phyloP scores from a whole-genome alignment of 92 coral and sea anemone genomes.

The Phenganax marumi region DNA sequence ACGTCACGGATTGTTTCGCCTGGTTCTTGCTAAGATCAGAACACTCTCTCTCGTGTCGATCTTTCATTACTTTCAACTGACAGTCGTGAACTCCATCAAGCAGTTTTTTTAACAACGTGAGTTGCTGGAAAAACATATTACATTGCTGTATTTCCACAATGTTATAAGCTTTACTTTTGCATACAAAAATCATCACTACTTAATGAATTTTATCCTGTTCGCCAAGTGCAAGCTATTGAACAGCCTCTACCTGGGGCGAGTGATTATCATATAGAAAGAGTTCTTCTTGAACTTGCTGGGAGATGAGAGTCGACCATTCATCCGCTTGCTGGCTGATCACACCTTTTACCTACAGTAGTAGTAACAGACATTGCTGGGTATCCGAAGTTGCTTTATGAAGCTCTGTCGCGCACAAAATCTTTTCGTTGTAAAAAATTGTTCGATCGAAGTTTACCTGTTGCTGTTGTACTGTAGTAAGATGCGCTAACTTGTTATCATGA shows the following conservation, averaged over 20 bases:
- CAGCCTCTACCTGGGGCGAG: slow-evolving; percentile 64
- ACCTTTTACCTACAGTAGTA: slow-evolving; percentile 66
- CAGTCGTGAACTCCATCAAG: slow-evolving; percentile 74
- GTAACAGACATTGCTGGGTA: background rate
- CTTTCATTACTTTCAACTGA: slow-evolving; percentile 70
- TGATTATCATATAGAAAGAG: slow-evolving; percentile 71
- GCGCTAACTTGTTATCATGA: slow-evolving; percentile 77
- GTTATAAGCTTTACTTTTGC: no score
- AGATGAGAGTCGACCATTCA: slow-evolving; percentile 91
- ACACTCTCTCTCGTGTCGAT: slow-evolving; percentile 83
- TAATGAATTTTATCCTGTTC: no score
- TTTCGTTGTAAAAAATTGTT: background rate
- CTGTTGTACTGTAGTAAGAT: slow-evolving; percentile 72
- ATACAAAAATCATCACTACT: background rate
- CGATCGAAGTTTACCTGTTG: slow-evolving; percentile 61
- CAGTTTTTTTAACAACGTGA: slow-evolving; percentile 65
- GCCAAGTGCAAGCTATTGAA: no score
- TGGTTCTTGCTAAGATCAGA: slow-evolving; percentile 78
- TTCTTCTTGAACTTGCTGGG: slow-evolving; percentile 81
- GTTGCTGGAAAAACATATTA: slow-evolving; percentile 55
- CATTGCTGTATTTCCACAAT: no score
- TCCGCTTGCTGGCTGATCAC: slow-evolving; percentile 72
- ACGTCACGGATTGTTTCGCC: slow-evolving; percentile 81
- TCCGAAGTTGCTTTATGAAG: background rate
- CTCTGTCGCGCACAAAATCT: background rate